A percentile compares a stretch with the other conserved stretches of the same genome.
Evolutionary conservation across 2,797 vertebrate species (phyloP).

Genomic region (Tadarida brasiliensis): DNA sequence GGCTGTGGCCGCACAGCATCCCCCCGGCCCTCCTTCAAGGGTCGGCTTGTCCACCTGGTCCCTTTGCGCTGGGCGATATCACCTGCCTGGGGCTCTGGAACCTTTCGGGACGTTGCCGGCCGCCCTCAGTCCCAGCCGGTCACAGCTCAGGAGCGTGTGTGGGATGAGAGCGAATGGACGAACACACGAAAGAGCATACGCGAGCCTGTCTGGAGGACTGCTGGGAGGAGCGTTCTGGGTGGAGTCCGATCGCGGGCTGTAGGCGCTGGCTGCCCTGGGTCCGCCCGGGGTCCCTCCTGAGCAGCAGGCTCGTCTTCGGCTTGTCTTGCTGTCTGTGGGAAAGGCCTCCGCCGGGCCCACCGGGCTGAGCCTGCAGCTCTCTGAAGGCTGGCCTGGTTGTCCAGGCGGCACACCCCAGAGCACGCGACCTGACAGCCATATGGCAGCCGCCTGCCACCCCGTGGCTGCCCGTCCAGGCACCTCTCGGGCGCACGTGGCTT

Average conservation of each 20-base stretch:
- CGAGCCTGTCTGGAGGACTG: neutral
- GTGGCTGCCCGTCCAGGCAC: neutral
- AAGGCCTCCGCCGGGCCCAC: neutral
- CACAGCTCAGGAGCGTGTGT: neutral
- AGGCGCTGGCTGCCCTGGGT: neutral
- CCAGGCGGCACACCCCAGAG: neutral
- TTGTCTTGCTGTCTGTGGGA: neutral
- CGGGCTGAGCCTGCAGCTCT: neutral
- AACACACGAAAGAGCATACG: no score
- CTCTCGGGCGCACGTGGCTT: neutral
- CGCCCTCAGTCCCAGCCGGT: fast-evolving
- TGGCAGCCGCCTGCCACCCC: neutral
- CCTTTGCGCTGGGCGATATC: no score
- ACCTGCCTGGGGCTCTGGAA: neutral
- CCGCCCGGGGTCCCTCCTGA: neutral
- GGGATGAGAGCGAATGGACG: neutral
- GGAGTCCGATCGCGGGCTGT: neutral
- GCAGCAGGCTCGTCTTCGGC: neutral
- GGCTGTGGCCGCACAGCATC: neutral
- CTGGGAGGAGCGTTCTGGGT: no score
- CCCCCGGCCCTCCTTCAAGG: neutral
- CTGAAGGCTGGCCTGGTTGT: neutral
- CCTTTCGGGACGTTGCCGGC: neutral
- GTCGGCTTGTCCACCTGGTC: no score
- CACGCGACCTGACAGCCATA: fast-evolving